Base-by-base conservation (phyloP, 1,140 invertebrate genomes). In the Colletes latitarsis region DNA sequence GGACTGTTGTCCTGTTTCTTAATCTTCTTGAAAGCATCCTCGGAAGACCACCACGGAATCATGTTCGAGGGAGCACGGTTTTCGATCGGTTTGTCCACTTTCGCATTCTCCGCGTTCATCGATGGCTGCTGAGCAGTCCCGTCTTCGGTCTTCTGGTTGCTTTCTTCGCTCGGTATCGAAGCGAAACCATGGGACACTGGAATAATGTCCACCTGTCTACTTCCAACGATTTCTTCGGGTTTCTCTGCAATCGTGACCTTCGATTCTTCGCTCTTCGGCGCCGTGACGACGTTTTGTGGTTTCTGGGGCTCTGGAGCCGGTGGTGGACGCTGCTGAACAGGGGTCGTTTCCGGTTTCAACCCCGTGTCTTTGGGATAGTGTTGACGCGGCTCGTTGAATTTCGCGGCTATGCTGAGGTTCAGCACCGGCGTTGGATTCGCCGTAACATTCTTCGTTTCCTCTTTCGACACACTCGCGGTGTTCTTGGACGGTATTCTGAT, bases 21-120 rank as follows among this genome's bases (percentile, higher is more conserved):
- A 39, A 84, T 84, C 15, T 79, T 86, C 6, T 58, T 81, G 52
- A 86, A 84, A 0, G 73, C 57, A 17, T 78, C 82, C 9, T 82
- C 79, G n/a, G 85, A 86, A 0, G 84, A 74, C 81, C 84, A 87
- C 83, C 84, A 81, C 57, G 84, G 83, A 12, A 88, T 82, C 19
- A 66, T 83, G 30, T 85, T 83, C 70, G 85, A 78, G 6, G 75
- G 64, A 19, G 30, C 14, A 17, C 82, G 83, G 82, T 78, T 15
- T 0, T 88, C 83, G 49, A 41, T 57, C 58, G 81, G 77, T 69
- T 82, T 39, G 43, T 46, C 19, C n/a, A 1, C 6, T 43, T 41
- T 46, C 12, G 8, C 6, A 4, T 53, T 55, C 49, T 39, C 21
- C 6, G 46, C 30, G 6, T 67, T 74, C 10, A 21, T 19, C 21